Base-by-base conservation (phyloP, 2,888 invertebrate species). In the Trissolcus brochymenae region DNA sequence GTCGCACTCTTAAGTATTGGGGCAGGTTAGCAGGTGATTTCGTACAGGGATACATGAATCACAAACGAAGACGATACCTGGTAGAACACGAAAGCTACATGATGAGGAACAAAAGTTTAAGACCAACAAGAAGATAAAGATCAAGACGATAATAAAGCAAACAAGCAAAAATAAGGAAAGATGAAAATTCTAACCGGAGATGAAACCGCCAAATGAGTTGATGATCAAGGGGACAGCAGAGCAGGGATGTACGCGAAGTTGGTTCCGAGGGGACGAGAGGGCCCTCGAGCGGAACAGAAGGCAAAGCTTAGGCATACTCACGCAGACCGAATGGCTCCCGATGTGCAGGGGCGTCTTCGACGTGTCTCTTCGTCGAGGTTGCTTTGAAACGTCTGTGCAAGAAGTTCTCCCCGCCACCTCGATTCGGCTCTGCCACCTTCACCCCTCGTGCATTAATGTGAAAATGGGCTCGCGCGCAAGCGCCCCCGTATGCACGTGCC, bases 351-450 rank as follows among this genome's bases (percentile, higher is more conserved):
- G 88, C 87, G 84, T 87, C 87, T 88, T 86, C 86, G 87, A 87
- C 86, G 87, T 88, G 88, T 87, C 88, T 87, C 88, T 87, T 84
- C 88, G 86, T 87, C 84, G 87, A 87, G 87, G 84, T 87, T 82
- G 88, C 88, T 87, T 87, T 86, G 82, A 82, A 87, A 88, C 88
- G 87, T 89, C 89, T 89, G 89, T 84, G 86, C 86, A 85, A 85
- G 82, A 72, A 87, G 84, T 86, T 82, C 84, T 89, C 89, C 88
- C 88, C 88, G 88, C 88, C 88, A 87, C 88, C 82, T 80, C 76
- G 60, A 68, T 81, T 79, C 79, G 79, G 79, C 78, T 72, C 73
- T 75, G 81, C 81, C 79, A 78, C 80, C 80, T 77, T 78, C 68
- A 61, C 72, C 60, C 78, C 77, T 66, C 64, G 59, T 57, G 54